phyloP scores from a whole-genome alignment of 2,797 vertebrate genomes.

The Vespertilio murinus region DNA sequence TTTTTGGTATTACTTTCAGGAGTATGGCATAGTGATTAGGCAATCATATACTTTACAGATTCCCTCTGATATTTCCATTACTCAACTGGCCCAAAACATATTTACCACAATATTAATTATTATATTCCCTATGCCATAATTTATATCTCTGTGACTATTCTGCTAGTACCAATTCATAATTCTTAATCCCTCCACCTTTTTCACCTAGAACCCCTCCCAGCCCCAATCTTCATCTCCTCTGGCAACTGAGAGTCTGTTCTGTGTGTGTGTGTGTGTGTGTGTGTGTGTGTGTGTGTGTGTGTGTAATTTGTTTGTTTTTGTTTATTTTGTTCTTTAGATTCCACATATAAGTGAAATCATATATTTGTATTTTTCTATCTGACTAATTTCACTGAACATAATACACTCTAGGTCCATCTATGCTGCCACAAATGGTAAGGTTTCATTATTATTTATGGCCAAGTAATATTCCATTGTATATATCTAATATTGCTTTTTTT shows the following conservation, averaged over 20 bases:
- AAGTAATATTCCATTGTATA: not conserved
- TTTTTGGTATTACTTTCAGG: not conserved
- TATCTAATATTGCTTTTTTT: not conserved
- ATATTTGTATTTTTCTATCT: not conserved
- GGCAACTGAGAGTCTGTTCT: too few species aligned
- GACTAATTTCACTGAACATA: not conserved
- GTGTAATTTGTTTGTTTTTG: too few species aligned
- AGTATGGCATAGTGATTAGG: not conserved
- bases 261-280: too few species aligned
- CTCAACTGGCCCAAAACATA: not conserved
- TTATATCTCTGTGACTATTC: not conserved
- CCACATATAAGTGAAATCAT: not conserved
- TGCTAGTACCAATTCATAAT: too few species aligned
- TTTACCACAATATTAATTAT: not conserved
- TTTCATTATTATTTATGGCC: not conserved
- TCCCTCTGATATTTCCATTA: not conserved
- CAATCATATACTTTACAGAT: not conserved
- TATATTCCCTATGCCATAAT: not conserved
- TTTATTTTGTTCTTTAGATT: not conserved
- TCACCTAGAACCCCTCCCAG: too few species aligned
- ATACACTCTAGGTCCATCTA: too few species aligned
- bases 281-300: too few species aligned
- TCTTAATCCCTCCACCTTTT: too few species aligned
- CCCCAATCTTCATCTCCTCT: too few species aligned
- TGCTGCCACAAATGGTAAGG: not conserved